Evolutionary conservation across 1,140 invertebrate species (phyloP), one percentile per base, ranked within the genome.

Genomic region (Pseudobourletiella spinata): DNA sequence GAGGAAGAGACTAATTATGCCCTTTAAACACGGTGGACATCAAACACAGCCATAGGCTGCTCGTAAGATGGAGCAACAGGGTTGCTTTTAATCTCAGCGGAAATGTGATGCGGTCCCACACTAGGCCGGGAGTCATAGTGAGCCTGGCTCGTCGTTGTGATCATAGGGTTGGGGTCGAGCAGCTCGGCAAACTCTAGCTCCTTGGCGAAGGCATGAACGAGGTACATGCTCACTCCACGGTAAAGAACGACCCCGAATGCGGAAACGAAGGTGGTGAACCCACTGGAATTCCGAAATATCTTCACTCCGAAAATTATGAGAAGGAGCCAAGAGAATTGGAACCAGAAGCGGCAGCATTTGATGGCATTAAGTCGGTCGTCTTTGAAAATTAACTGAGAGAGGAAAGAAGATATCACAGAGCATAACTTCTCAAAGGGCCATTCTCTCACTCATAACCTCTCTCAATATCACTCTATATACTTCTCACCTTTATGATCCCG

Each of bases 311-410:
- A 55, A 6, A 55, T 55, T 28, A 55, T 55, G 16, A 55, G 52
- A 16, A 55, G 52, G 20, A 55, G 52, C 52, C 52, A 55, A 22
- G 52, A 55, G n/a, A 55, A 55, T 29, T 6, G 16, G n/a, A 32
- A 55, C 52, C 52, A 55, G 22, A 55, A 39, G 20, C 52, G 28
- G 22, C 29, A 55, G 26, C 32, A 55, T 55, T 55, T 55, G 6
- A 55, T 55, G 16, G 28, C 28, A 11, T 35, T 30, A 8, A 55
- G n/a, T 11, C 52, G 52, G 14, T 55, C 52, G 22, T 55, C 52
- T 55, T 55, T 15, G 29, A 55, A 55, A 35, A 55, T 55, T 14
- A 55, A 28, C 52, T 55, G n/a, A n/a, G n/a, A n/a, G n/a, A n/a
- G n/a, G n/a, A n/a, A n/a, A n/a, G n/a, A n/a, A n/a, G n/a, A n/a